Conservation (phyloP, 2,113 vertebrate species). For the Myiopsitta monachus region DNA sequence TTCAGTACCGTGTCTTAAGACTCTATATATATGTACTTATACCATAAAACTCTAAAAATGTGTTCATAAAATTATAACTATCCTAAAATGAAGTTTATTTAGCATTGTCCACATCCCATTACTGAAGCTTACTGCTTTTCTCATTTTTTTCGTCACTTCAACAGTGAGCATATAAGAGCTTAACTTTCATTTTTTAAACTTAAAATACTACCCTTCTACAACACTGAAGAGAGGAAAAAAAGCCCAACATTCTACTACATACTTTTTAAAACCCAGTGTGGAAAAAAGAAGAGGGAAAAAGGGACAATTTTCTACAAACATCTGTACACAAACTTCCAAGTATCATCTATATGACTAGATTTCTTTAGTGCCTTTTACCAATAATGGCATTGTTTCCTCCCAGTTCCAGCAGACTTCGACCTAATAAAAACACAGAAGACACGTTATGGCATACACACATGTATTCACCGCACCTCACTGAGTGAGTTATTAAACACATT, state of each 20-base stretch:
- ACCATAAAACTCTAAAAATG: neutral
- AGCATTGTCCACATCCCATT: neutral
- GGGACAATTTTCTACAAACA: neutral
- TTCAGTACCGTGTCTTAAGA: neutral
- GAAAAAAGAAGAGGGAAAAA: neutral
- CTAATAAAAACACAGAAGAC: constrained; percentile 62
- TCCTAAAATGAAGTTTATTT: neutral
- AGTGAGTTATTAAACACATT: neutral
- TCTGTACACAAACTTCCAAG: neutral
- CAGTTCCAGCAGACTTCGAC: constrained; percentile 89
- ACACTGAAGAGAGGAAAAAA: neutral
- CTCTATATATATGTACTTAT: neutral
- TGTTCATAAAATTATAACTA: neutral
- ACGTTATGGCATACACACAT: fast-evolving
- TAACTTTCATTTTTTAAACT: neutral
- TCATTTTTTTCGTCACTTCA: neutral
- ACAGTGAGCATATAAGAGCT: neutral
- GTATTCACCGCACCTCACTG: neutral
- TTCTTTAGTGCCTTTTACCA: constrained; percentile 70
- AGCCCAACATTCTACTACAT: fast-evolving
- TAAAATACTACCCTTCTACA: neutral
- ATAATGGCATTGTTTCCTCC: constrained; percentile 98
- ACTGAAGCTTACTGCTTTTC: neutral
- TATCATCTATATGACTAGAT: neutral
- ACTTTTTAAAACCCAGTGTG: neutral